These are phyloP conservation scores for Thelohanellus kitauei DNA, from an alignment of 30 jellyfish, hydroid and myxozoan genomes.

Conservation along the genomic window DNA sequence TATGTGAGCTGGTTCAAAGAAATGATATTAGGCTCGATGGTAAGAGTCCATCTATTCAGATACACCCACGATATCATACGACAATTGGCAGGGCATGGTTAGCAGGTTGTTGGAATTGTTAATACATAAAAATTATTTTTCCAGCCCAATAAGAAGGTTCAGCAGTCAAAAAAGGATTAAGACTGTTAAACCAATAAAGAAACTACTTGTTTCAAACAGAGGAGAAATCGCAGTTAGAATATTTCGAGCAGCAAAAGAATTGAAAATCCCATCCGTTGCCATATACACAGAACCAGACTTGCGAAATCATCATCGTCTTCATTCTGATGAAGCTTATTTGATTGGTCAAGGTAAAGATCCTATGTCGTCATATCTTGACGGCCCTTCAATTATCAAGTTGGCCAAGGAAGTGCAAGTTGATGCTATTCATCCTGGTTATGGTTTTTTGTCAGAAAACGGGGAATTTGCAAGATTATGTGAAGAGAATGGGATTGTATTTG, in stretches of 20 bases:
- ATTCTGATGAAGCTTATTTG: constrained; percentile 88
- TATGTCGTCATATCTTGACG: constrained; percentile 68
- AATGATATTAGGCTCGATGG: too few species aligned
- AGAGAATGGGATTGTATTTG: constrained; percentile 47
- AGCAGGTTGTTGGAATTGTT: too few species aligned
- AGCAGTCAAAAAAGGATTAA: too few species aligned
- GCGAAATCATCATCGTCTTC: constrained; percentile 49
- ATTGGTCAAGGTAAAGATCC: constrained; percentile 95
- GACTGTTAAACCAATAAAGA: too few species aligned
- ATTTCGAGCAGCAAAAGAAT: constrained; percentile 84
- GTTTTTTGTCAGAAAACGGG: constrained; percentile 72
- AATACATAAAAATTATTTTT: too few species aligned
- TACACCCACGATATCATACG: too few species aligned
- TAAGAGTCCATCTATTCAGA: too few species aligned
- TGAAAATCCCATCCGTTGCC: constrained; percentile 78
- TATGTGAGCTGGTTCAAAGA: too few species aligned
- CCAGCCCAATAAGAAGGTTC: too few species aligned
- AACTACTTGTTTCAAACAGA: constrained; percentile 58
- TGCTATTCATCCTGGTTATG: constrained; percentile 98
- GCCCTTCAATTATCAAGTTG: constrained; percentile 39
- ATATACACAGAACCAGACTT: constrained; percentile 79
- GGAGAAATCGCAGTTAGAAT: constrained; percentile 92
- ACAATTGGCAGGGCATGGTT: too few species aligned
- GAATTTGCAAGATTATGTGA: constrained; percentile 85
- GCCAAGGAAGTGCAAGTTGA: constrained; percentile 55